Evolutionary conservation across 2,113 vertebrate genomes (phyloP).

Genomic region (Tympanuchus pallidicinctus): DNA sequence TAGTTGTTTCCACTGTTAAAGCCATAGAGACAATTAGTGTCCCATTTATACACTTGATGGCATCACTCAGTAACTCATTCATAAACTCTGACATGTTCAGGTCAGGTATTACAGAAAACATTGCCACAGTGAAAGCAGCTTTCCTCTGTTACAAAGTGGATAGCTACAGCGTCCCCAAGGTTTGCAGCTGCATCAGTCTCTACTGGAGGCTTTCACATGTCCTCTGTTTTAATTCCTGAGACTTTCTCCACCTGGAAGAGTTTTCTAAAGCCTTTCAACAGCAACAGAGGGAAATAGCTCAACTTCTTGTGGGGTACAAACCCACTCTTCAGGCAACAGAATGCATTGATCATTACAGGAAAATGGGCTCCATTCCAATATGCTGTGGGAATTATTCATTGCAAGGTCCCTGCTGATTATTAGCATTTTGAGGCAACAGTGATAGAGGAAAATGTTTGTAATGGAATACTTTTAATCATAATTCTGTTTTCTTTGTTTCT

Average conservation of each 20-base stretch:
- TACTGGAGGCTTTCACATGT: neutral
- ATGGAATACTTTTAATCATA: neutral
- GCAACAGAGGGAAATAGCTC: neutral
- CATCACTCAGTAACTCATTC: neutral
- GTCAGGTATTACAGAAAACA: slow-evolving; percentile 4
- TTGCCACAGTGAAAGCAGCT: neutral
- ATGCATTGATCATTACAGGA: neutral
- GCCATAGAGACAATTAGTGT: slow-evolving; percentile 12
- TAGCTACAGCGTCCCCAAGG: neutral
- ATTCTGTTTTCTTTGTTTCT: neutral
- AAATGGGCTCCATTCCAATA: neutral
- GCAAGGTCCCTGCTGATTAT: neutral
- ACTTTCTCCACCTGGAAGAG: slow-evolving; percentile 44
- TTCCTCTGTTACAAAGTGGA: neutral
- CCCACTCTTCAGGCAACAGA: neutral
- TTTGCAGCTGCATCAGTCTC: slow-evolving; percentile 6
- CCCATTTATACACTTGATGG: neutral
- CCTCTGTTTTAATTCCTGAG: neutral
- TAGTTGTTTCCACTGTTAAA: slow-evolving; percentile 50
- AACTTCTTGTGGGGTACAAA: slow-evolving; percentile 14
- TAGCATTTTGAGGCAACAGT: neutral
- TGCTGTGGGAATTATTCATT: neutral
- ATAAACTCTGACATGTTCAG: neutral
- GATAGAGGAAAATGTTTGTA: neutral
- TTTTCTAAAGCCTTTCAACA: slow-evolving; percentile 33